phyloP scores from a whole-genome alignment of 1,140 invertebrate genomes.

The Gonioctena quinquepunctata region DNA sequence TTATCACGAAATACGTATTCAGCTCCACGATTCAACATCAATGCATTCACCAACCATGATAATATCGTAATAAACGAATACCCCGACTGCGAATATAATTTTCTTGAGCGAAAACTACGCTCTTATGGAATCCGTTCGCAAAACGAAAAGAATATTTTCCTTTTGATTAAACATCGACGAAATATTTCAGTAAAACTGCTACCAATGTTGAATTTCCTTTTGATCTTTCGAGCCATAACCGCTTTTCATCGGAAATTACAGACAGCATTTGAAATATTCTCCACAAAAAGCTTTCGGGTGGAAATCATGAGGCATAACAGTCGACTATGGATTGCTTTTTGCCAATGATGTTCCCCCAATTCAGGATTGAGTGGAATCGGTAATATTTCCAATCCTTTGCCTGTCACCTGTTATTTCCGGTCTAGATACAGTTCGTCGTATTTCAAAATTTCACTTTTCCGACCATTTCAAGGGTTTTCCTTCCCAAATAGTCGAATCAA shows the following conservation, averaged over 20 bases:
- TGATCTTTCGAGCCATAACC: constrained; percentile 36
- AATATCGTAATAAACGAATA: neutral
- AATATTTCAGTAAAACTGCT: constrained; percentile 24
- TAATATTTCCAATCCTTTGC: neutral
- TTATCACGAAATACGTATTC: too few species aligned
- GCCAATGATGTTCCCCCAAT: neutral
- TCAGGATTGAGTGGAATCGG: neutral
- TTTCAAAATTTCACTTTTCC: too few species aligned
- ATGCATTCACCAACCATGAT: neutral
- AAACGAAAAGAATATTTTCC: constrained; percentile 22
- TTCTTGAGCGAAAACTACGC: constrained; percentile 18
- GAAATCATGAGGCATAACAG: constrained; percentile 31
- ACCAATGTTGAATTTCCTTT: constrained; percentile 32
- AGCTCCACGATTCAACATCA: too few species aligned
- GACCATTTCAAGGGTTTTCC: too few species aligned
- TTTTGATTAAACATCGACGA: constrained; percentile 27
- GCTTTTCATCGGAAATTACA: constrained; percentile 39
- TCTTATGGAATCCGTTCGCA: neutral
- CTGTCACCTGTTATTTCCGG: too few species aligned
- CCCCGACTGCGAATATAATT: neutral
- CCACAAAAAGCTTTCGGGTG: constrained; percentile 41
- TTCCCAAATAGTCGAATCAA: too few species aligned
- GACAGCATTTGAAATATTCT: constrained; percentile 39
- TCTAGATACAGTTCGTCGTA: too few species aligned
- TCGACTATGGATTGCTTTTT: neutral